Conservation (phyloP, 2,797 vertebrate genomes). For the Pachyuromys duprasi region DNA sequence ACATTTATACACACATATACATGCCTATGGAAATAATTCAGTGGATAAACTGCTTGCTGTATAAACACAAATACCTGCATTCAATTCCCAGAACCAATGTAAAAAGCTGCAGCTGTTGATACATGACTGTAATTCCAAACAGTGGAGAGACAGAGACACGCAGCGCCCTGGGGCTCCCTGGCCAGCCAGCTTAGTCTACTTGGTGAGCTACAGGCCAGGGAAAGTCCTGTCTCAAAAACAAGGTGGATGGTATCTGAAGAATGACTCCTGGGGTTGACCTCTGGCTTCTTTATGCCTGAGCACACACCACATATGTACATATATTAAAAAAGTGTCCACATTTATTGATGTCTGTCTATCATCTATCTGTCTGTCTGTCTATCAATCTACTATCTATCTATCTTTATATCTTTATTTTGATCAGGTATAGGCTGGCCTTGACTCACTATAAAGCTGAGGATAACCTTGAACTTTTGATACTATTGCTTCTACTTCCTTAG, state of each 20-base stretch:
- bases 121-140: not conserved
- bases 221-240: not conserved
- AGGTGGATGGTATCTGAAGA: not conserved
- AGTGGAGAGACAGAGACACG: not conserved
- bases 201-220: not conserved
- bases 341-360: not conserved
- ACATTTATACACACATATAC: not conserved
- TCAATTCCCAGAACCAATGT: not conserved
- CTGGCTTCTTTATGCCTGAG: not conserved
- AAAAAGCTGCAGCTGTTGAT: not conserved
- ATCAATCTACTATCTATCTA: no score
- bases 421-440: not conserved
- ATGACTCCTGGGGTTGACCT: not conserved
- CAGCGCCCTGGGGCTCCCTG: not conserved
- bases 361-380: no score
- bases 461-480: not conserved
- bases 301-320: not conserved
- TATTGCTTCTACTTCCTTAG: not conserved
- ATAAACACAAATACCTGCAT: not conserved
- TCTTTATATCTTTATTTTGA: not conserved
- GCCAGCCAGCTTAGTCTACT: not conserved
- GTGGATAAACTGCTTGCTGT: not conserved
- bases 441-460: not conserved
- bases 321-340: not conserved
- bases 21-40: not conserved